phyloP scores from a whole-genome alignment of 1,140 invertebrate species.

The Heterodera schachtii region DNA sequence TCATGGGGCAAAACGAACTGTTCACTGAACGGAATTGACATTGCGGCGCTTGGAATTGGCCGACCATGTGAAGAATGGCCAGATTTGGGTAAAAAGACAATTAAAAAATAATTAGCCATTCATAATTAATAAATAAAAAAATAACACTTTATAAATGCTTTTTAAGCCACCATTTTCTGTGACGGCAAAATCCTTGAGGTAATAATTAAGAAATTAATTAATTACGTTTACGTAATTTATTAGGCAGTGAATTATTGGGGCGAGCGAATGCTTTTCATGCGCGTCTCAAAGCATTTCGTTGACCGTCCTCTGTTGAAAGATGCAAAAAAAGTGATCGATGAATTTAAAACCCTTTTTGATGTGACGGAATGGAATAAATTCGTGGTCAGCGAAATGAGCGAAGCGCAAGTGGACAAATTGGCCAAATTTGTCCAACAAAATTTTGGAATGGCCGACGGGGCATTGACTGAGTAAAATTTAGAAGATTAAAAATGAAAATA shows the following conservation, averaged over 20 bases:
- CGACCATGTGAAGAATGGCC: not conserved
- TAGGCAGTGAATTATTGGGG: slow-evolving; percentile 24
- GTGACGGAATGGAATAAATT: slow-evolving; percentile 15
- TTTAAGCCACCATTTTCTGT: not conserved
- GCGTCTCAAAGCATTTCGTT: slow-evolving; percentile 79
- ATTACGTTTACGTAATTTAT: too few species aligned
- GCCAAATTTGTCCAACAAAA: too few species aligned
- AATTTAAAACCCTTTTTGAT: slow-evolving; percentile 23
- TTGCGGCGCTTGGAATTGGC: not conserved
- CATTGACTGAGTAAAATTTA: slow-evolving; percentile 47
- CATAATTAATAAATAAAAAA: too few species aligned
- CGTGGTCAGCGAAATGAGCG: not conserved
- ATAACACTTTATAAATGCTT: not conserved
- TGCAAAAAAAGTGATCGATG: slow-evolving; percentile 45
- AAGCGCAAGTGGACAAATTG: too few species aligned
- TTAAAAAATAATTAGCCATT: not conserved
- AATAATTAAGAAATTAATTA: not conserved
- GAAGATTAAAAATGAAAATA: slow-evolving; percentile 56
- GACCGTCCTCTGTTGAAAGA: slow-evolving; percentile 76
- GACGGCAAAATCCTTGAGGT: not conserved
- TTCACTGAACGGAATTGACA: not conserved
- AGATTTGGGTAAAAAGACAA: not conserved
- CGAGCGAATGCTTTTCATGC: slow-evolving; percentile 13
- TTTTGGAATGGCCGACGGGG: not conserved
- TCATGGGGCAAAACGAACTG: not conserved